Evolutionary conservation across 2,113 vertebrate species (phyloP), one percentile per base, ranked within the genome.

Genomic region (Leuciscus idus): DNA sequence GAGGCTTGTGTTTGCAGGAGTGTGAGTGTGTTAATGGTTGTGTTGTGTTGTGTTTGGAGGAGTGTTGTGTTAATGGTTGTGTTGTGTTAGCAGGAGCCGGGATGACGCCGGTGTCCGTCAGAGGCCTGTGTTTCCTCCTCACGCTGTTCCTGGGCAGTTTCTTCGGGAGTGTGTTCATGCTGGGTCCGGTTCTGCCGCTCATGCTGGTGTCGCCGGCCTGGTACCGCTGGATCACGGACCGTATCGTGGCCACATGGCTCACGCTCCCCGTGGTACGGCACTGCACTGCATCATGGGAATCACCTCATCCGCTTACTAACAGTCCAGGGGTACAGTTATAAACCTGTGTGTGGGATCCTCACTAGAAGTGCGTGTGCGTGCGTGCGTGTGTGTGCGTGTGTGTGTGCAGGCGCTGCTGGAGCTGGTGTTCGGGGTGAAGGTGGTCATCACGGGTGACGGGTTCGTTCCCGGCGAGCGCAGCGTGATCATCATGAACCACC

Each of bases 401-500:
- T 23, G 13, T 33, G 26, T 62, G 62, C 70, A 95, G 98, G 97
- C 98, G 10, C 93, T 99, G 92, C 92, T 99, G 92, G 98, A 99
- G 93, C 93, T 97, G 89, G 95, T 99, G 33, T 98, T 99, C 89
- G 96, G 97, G 55, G 97, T 98, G 88, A 98, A 98, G 91, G 98
- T 99, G 92, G 94, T 98, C 85, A 97, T 99, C 89, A 99, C 97
- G 23, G 98, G 98, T 21, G 98, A 99, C 7, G 98, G 97, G 28
- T 99, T 99, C 89, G 90, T 98, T 86, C 98, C 98, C 2, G 97
- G 97, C 52, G 98, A 99, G 94, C 96, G 97, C 82, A 99, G 96
- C 84, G 96, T 99, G 85, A 99, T 99, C 87, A 97, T 99, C 87
- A 99, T 99, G 98, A 99, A 99, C 94, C 98, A 99, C 91, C 97